A percentile compares a stretch with the other conserved stretches of the same genome.
Conservation (phyloP, 2,888 invertebrate species). For the Cloeon dipterum region DNA sequence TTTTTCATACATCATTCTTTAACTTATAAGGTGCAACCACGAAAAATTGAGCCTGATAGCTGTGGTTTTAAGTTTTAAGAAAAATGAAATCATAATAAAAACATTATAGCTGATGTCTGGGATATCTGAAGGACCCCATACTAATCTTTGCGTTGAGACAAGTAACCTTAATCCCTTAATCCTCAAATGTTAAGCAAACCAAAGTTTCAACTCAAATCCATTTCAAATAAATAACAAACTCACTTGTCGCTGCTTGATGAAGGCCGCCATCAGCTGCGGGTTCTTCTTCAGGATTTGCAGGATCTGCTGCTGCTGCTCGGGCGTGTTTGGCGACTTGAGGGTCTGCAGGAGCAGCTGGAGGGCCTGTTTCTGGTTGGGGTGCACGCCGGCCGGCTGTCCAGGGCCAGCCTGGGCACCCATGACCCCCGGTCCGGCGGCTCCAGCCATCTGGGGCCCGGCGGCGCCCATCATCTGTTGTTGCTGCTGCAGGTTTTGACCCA, state of each 20-base stretch:
- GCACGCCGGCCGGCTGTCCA: conserved; percentile 6
- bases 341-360: conserved; percentile 74
- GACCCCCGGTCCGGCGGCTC: conserved; percentile 18
- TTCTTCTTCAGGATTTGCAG: conserved; percentile 78
- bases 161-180: too few relatives aligned
- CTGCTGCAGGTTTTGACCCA: conserved; percentile 10
- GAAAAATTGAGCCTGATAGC: too few relatives aligned
- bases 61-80: too few relatives aligned
- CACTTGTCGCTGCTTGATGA: conserved; percentile 68
- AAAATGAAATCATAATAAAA: too few relatives aligned
- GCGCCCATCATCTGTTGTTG: conserved; percentile 6
- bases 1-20: too few relatives aligned
- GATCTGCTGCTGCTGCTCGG: conserved; percentile 78
- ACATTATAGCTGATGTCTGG: too few relatives aligned
- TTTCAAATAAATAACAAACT: too few relatives aligned
- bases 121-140: too few relatives aligned
- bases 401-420: conserved; percentile 21
- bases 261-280: conserved; percentile 87
- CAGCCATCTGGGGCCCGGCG: conserved; percentile 7
- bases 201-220: too few relatives aligned
- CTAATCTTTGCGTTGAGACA: too few relatives aligned
- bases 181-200: too few relatives aligned
- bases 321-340: conserved; percentile 68
- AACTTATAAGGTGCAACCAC: too few relatives aligned
- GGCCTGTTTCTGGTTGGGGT: conserved; percentile 30